A percentile compares a stretch with the other conserved stretches of the same genome.
phyloP scores from a whole-genome alignment of 1,140 invertebrate species.

The Nylanderia fulva region DNA sequence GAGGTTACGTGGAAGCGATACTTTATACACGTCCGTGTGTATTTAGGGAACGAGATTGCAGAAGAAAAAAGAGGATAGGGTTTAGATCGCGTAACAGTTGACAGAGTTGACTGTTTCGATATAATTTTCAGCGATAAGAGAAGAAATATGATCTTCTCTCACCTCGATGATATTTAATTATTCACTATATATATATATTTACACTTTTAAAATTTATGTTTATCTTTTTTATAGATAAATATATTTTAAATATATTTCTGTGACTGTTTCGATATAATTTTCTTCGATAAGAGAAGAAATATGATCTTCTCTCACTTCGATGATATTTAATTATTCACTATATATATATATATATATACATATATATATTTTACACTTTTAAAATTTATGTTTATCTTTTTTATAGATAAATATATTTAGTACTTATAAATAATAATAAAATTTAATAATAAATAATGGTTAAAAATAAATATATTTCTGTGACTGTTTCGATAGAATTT shows the following conservation, averaged over 20 bases:
- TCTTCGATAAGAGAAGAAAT: background rate
- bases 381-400: too few relatives aligned
- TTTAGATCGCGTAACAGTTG: background rate
- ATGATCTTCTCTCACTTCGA: background rate
- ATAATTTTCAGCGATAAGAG: background rate
- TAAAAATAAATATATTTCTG: too few relatives aligned
- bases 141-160: background rate
- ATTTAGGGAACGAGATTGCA: slow-evolving; percentile 21
- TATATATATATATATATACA: too few relatives aligned
- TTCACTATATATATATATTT: too few relatives aligned
- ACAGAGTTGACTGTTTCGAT: background rate
- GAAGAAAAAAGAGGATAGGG: background rate
- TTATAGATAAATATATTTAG: too few relatives aligned
- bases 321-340: too few relatives aligned
- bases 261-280: background rate
- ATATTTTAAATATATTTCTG: too few relatives aligned
- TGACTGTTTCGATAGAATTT: background rate
- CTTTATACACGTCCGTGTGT: background rate
- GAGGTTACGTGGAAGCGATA: slow-evolving; percentile 48
- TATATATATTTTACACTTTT: too few relatives aligned
- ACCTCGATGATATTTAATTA: slow-evolving; percentile 2
- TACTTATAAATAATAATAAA: too few relatives aligned
- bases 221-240: too few relatives aligned
- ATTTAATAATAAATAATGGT: too few relatives aligned
- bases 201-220: too few relatives aligned